A percentile compares a stretch with the other conserved stretches of the same genome.
phyloP scores from a whole-genome alignment of 2,113 vertebrate genomes.

The Capra hircus region DNA sequence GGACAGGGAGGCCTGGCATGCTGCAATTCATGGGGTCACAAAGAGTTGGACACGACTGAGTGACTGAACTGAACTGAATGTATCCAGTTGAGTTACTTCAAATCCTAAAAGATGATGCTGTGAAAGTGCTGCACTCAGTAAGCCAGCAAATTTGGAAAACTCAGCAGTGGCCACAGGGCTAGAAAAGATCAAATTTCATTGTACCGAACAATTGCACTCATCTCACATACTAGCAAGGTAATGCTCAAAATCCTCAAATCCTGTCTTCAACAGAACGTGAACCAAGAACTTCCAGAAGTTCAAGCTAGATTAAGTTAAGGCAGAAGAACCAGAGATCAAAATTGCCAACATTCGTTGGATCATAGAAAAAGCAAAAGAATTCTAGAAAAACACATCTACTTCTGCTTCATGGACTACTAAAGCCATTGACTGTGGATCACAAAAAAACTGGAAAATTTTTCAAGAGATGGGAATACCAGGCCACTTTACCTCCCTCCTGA shows the following conservation, averaged over 20 bases:
- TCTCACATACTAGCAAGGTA: not conserved
- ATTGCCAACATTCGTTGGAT: accelerated
- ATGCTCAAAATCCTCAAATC: not conserved
- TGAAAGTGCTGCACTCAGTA: not conserved
- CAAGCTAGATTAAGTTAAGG: not conserved
- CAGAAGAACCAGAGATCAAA: not conserved
- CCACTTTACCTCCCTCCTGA: not conserved
- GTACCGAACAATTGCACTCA: not conserved
- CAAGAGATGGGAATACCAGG: not conserved
- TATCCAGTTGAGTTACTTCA: not conserved
- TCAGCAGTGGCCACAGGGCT: not conserved
- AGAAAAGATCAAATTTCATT: not conserved
- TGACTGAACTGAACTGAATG: not conserved
- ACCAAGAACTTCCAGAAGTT: not conserved
- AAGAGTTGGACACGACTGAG: too few relatives aligned
- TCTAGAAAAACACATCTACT: not conserved
- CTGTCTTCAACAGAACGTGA: not conserved
- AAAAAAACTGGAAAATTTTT: not conserved
- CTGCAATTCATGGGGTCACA: too few relatives aligned
- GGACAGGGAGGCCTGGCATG: too few relatives aligned
- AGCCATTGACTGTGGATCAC: not conserved
- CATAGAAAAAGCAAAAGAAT: not conserved
- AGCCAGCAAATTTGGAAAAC: not conserved
- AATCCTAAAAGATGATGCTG: not conserved
- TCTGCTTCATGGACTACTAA: not conserved